These are phyloP conservation scores for Gallinago stenura DNA, from an alignment of 2,797 vertebrate species.

Conservation along the genomic window DNA sequence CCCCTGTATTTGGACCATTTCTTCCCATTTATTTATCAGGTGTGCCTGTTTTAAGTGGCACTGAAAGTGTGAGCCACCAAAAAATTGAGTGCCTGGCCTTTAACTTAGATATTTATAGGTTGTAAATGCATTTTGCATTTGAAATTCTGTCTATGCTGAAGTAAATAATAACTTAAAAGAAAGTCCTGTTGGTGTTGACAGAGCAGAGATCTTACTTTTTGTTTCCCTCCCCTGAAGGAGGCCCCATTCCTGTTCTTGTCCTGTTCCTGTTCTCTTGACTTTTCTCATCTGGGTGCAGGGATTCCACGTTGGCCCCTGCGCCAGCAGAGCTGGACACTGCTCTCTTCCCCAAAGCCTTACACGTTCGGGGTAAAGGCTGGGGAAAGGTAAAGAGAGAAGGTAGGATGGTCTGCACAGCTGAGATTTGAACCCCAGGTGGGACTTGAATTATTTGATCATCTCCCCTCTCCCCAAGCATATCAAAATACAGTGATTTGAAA, in stretches of 20 bases:
- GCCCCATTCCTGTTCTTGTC: neutral
- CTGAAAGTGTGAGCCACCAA: neutral
- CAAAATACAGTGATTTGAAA: neutral
- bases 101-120: neutral
- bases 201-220: neutral
- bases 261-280: neutral
- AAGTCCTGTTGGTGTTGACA: neutral
- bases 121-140: neutral
- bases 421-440: neutral
- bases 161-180: neutral
- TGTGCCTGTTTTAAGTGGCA: neutral
- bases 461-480: neutral
- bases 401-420: neutral
- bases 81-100: neutral
- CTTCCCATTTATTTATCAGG: neutral
- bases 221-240: neutral
- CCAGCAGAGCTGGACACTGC: neutral
- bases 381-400: neutral
- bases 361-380: neutral
- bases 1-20: accelerated
- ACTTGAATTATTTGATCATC: neutral
- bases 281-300: accelerated
- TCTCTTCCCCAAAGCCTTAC: neutral
- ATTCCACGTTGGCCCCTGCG: accelerated
- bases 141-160: neutral